Base-by-base conservation (phyloP, 2,888 invertebrate genomes). In the Microdon myrmicae region DNA sequence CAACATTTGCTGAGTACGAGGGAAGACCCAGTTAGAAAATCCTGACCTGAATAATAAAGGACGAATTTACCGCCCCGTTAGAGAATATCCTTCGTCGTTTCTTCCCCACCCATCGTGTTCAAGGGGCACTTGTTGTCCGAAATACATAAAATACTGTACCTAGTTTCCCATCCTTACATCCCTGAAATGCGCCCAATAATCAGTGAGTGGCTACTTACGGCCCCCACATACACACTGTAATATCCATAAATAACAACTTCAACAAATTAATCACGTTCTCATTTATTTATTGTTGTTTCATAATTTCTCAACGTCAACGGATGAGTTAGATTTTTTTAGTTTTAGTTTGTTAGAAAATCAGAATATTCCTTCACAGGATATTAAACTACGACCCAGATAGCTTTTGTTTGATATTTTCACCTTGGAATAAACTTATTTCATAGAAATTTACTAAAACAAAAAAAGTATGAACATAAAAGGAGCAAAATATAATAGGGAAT, bases 81-180 rank as follows among this genome's bases (percentile, higher is more conserved):
- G 23, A 17, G 3, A 17, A 34, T 26, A 37, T 56, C 38, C 38
- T 38, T 58, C 23, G 20, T 6, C 20, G 9, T 22, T 26, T 39
- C 25, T 8, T n/a, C n/a, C n/a, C n/a, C n/a, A n/a, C n/a, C 17
- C 14, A 39, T 38, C 26, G 44, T 43, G 43, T 55, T 43, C n/a
- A 32, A 60, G 47, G 37, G 55, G 43, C 23, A 55, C 60, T 55
- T 48, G 48, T 60, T 38, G 28, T 45, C 48, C 22, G 41, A 54
- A 60, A 60, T 60, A 53, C 51, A 59, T 47, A 59, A 47, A 47
- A n/a, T n/a, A n/a, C n/a, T n/a, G n/a, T n/a, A n/a, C n/a, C n/a
- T n/a, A n/a, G n/a, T n/a, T n/a, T n/a, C n/a, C n/a, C n/a, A n/a
- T n/a, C n/a, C n/a, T n/a, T n/a, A n/a, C n/a, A n/a, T n/a, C n/a